phyloP scores from a whole-genome alignment of 2,888 invertebrate species.

The Torymus aiolomorphi region DNA sequence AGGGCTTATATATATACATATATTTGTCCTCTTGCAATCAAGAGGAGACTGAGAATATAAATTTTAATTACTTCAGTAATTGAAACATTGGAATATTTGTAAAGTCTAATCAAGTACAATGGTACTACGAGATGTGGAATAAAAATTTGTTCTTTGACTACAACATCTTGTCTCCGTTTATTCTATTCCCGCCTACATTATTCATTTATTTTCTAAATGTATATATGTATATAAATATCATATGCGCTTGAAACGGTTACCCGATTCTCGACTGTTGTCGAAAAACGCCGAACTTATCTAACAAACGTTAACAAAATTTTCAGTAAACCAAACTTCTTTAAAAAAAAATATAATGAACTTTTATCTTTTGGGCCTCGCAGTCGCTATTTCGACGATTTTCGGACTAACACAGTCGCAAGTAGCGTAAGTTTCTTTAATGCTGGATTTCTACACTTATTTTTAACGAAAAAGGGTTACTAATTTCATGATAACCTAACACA shows the following conservation, averaged over 20 bases:
- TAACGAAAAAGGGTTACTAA: neutral
- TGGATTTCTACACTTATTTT: too few relatives aligned
- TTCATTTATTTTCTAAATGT: slow-evolving; percentile 13
- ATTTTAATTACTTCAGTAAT: slow-evolving; percentile 40
- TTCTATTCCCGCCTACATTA: slow-evolving; percentile 11
- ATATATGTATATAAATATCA: neutral
- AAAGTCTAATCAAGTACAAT: slow-evolving; percentile 50
- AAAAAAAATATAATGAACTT: slow-evolving; percentile 63
- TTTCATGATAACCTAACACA: neutral
- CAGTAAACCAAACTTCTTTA: slow-evolving; percentile 45
- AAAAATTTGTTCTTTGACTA: slow-evolving; percentile 56
- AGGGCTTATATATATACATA: slow-evolving; percentile 2
- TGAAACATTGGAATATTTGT: slow-evolving; percentile 49
- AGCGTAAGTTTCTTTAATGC: slow-evolving; percentile 61
- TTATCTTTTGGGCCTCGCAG: slow-evolving; percentile 61
- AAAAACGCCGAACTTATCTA: slow-evolving; percentile 29
- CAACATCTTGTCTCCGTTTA: slow-evolving; percentile 18
- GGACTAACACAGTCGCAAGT: slow-evolving; percentile 61
- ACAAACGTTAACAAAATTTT: slow-evolving; percentile 26
- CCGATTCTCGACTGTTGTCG: slow-evolving; percentile 40
- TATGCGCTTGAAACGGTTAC: slow-evolving; percentile 33
- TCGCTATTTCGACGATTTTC: slow-evolving; percentile 65
- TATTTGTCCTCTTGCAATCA: slow-evolving; percentile 33
- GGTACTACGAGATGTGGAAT: slow-evolving; percentile 52
- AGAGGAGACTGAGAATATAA: slow-evolving; percentile 45